These are phyloP conservation scores for Sminthurinus aureus DNA, from an alignment of 2,888 invertebrate species.

Conservation along the genomic window DNA sequence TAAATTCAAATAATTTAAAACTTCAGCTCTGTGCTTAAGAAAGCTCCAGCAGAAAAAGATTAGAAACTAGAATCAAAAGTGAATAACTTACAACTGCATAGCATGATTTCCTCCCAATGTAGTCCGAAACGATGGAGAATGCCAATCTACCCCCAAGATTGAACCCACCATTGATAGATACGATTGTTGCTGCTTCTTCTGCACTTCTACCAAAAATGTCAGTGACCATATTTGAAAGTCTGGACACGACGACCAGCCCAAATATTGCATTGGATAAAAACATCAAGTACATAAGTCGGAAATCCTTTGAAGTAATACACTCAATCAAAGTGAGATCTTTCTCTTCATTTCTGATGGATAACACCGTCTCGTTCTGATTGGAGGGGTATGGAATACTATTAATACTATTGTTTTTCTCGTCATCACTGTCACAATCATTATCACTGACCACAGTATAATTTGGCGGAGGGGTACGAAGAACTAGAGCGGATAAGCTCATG, in stretches of 20 bases:
- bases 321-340: conserved; percentile 44
- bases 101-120: conserved; percentile 54
- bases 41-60: too few relatives aligned
- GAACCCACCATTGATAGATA: conserved; percentile 56
- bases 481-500: conserved; percentile 47
- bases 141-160: conserved; percentile 55
- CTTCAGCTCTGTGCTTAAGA: too few relatives aligned
- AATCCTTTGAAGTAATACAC: conserved; percentile 50
- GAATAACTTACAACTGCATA: conserved; percentile 20
- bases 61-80: too few relatives aligned
- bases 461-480: conserved; percentile 54
- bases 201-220: conserved; percentile 50
- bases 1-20: too few relatives aligned
- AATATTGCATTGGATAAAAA: conserved; percentile 54
- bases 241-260: conserved; percentile 55
- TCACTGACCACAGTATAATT: conserved; percentile 28
- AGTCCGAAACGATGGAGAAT: conserved; percentile 53
- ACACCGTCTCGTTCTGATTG: not conserved
- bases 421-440: not conserved
- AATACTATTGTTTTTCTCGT: not conserved
- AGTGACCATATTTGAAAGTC: conserved; percentile 56
- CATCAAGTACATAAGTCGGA: conserved; percentile 53
- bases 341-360: not conserved
- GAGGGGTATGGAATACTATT: not conserved
- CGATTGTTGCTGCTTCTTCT: conserved; percentile 51